Evolutionary conservation across 1,140 invertebrate species (phyloP).

Genomic region (Semibalanus balanoides): DNA sequence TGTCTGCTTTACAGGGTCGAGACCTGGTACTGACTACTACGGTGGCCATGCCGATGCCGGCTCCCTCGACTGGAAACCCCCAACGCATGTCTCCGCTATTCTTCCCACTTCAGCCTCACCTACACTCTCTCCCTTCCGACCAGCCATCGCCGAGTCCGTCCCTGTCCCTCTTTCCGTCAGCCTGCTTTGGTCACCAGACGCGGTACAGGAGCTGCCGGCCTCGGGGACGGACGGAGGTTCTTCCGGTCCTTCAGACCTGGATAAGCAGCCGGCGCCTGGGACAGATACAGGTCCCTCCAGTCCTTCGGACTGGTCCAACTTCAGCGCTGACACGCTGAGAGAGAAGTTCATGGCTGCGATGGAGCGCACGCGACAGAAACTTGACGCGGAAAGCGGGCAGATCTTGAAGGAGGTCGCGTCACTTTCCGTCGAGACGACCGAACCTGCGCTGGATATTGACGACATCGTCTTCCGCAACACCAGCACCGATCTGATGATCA

Average conservation of each 20-base stretch:
- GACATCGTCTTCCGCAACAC: not conserved
- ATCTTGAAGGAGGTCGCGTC: not conserved
- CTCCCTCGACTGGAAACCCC: not conserved
- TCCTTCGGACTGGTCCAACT: not conserved
- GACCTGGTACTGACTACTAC: not conserved
- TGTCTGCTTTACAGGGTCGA: not conserved
- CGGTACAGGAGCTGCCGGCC: too few species aligned
- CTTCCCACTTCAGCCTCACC: not conserved
- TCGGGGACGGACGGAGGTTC: too few species aligned
- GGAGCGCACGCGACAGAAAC: not conserved
- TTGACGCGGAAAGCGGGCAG: not conserved
- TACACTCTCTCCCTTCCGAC: not conserved
- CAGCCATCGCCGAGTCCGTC: too few species aligned
- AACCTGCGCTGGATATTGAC: not conserved
- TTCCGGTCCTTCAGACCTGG: too few species aligned
- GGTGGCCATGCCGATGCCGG: not conserved
- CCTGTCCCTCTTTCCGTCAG: not conserved
- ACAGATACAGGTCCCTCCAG: not conserved
- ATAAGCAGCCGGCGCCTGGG: too few species aligned
- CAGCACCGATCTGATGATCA: not conserved
- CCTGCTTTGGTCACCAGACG: not conserved
- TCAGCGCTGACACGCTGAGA: not conserved
- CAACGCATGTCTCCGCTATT: not conserved
- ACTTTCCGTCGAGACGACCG: not conserved
- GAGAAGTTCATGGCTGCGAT: not conserved